phyloP scores from a whole-genome alignment of 2,113 vertebrate species.

The Daubentonia madagascariensis region DNA sequence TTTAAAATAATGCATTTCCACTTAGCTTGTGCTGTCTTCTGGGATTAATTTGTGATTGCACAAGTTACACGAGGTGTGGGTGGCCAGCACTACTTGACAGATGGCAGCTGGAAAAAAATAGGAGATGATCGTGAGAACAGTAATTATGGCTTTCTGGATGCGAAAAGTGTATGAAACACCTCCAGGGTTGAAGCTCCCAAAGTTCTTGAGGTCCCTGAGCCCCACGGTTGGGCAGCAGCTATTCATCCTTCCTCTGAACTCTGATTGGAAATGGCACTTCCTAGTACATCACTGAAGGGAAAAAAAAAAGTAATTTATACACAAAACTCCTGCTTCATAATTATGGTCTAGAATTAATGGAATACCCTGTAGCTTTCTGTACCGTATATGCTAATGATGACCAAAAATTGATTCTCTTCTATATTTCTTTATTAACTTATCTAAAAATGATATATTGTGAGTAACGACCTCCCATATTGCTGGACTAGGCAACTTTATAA shows the following conservation, averaged over 20 bases:
- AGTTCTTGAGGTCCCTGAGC: constrained; percentile 62
- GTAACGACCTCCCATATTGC: constrained; percentile 77
- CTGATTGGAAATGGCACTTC: constrained; percentile 57
- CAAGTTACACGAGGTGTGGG: constrained; percentile 46
- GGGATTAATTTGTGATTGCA: constrained; percentile 57
- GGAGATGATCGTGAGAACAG: constrained; percentile 7
- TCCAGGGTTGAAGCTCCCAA: constrained; percentile 48
- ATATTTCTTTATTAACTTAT: constrained; percentile 85
- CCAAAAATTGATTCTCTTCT: constrained; percentile 80
- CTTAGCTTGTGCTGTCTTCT: constrained; percentile 29
- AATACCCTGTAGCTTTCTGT: constrained; percentile 81
- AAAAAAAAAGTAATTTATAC: constrained; percentile 77
- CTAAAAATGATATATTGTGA: constrained; percentile 81
- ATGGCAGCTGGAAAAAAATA: constrained; percentile 55
- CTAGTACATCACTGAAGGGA: background rate
- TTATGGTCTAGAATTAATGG: constrained; percentile 84
- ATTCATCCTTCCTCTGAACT: constrained; percentile 31
- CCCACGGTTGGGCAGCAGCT: constrained; percentile 14
- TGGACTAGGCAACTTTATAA: constrained; percentile 80
- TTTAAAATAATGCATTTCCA: background rate
- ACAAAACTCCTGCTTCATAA: constrained; percentile 77
- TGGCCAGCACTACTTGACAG: constrained; percentile 58
- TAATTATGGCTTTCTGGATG: constrained; percentile 64
- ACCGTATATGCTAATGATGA: constrained; percentile 82
- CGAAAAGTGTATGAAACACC: constrained; percentile 65